These are phyloP conservation scores for Rallus crepitans DNA, from an alignment of 2,797 vertebrate species.

Conservation along the genomic window DNA sequence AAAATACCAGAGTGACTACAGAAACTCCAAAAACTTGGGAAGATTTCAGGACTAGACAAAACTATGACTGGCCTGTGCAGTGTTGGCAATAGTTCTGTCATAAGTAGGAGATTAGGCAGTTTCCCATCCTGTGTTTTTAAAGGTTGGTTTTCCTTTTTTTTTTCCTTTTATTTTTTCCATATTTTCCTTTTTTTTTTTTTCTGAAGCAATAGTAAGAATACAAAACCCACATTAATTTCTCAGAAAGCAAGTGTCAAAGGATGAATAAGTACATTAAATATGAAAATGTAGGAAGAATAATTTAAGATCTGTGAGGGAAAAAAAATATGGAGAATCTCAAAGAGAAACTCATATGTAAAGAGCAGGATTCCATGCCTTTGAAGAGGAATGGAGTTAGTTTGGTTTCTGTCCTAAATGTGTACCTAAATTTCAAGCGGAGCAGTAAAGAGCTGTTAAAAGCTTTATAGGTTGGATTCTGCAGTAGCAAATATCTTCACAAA, in stretches of 20 bases:
- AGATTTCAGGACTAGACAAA: background rate
- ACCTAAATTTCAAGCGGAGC: background rate
- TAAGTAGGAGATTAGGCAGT: background rate
- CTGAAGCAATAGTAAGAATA: background rate
- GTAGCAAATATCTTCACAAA: background rate
- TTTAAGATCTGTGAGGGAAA: background rate
- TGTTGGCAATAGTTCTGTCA: background rate
- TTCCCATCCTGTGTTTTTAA: too few species aligned
- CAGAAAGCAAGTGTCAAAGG: background rate
- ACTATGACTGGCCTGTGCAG: background rate
- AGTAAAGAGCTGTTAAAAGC: background rate
- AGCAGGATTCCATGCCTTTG: background rate
- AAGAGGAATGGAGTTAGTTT: background rate
- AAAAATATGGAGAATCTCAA: background rate
- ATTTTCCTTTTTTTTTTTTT: too few species aligned
- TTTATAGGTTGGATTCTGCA: background rate
- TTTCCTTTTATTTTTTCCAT: too few species aligned
- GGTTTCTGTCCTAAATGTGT: background rate
- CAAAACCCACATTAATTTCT: accelerated
- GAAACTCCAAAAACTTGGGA: background rate
- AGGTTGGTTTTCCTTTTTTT: too few species aligned
- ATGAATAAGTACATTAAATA: background rate
- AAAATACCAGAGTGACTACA: background rate
- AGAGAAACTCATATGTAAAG: background rate
- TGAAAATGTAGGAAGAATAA: background rate